A percentile compares a stretch with the other conserved stretches of the same genome.
phyloP scores from a whole-genome alignment of 2,888 invertebrate genomes.

The Punctoribates punctum region DNA sequence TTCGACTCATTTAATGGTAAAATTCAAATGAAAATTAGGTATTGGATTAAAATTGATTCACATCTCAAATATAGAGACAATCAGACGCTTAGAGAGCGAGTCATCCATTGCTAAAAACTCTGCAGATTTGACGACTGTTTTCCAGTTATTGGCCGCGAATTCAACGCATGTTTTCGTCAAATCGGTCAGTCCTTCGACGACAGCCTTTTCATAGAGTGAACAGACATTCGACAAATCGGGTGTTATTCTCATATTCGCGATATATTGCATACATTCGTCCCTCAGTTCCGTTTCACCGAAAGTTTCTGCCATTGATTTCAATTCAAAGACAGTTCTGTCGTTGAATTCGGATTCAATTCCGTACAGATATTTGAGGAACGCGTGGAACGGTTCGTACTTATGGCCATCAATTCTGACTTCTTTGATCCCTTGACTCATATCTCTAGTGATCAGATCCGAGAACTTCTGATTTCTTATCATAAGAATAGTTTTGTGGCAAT shows the following conservation, averaged over 20 bases:
- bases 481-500: slow-evolving; percentile 25
- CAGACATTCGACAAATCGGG: not conserved
- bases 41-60: too few relatives aligned
- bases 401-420: not conserved
- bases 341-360: too few relatives aligned
- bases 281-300: too few relatives aligned
- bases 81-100: not conserved
- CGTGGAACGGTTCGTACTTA: not conserved
- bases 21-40: too few relatives aligned
- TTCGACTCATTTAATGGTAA: too few relatives aligned
- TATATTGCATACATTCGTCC: too few relatives aligned
- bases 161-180: not conserved
- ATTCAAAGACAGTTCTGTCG: too few relatives aligned
- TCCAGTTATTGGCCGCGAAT: not conserved
- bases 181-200: not conserved
- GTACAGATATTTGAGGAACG: too few relatives aligned
- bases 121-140: not conserved
- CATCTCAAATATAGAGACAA: too few relatives aligned
- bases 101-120: not conserved
- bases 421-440: too few relatives aligned
- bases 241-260: not conserved
- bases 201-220: not conserved
- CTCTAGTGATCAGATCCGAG: too few relatives aligned
- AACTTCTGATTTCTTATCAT: not conserved
- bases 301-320: too few relatives aligned